phyloP scores from a whole-genome alignment of 2,888 invertebrate species.

The Hofmannophila pseudospretella region DNA sequence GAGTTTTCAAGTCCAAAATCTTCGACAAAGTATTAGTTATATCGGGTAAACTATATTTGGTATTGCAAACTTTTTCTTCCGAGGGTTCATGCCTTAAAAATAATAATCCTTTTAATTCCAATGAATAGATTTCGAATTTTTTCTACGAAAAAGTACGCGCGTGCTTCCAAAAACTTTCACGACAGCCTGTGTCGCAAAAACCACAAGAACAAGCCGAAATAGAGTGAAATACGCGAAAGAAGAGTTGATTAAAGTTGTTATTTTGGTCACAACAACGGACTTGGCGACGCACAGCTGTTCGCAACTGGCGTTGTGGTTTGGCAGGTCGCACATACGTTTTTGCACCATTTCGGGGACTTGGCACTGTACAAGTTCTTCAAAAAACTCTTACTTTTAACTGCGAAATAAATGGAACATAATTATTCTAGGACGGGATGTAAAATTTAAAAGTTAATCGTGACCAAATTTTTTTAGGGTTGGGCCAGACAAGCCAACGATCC shows the following conservation, averaged over 20 bases:
- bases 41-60: too few relatives aligned
- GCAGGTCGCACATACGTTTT: slow-evolving; percentile 15
- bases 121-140: too few relatives aligned
- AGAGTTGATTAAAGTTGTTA: slow-evolving; percentile 3
- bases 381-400: background rate
- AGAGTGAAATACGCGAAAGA: background rate
- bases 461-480: too few relatives aligned
- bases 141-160: too few relatives aligned
- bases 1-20: too few relatives aligned
- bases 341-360: background rate
- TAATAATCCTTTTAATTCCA: too few relatives aligned
- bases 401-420: background rate
- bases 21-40: too few relatives aligned
- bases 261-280: background rate
- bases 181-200: slow-evolving; percentile 1
- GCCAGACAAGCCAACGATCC: too few relatives aligned
- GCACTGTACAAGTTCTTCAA: background rate
- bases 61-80: too few relatives aligned
- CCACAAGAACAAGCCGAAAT: background rate
- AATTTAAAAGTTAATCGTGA: too few relatives aligned
- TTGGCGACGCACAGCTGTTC: slow-evolving; percentile 1
- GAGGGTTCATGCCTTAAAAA: too few relatives aligned
- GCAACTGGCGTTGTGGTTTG: slow-evolving; percentile 1
- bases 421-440: too few relatives aligned
- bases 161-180: background rate